A percentile compares a stretch with the other conserved stretches of the same genome.
Conservation (phyloP, 2,797 vertebrate genomes). For the Crypturellus tataupa region DNA sequence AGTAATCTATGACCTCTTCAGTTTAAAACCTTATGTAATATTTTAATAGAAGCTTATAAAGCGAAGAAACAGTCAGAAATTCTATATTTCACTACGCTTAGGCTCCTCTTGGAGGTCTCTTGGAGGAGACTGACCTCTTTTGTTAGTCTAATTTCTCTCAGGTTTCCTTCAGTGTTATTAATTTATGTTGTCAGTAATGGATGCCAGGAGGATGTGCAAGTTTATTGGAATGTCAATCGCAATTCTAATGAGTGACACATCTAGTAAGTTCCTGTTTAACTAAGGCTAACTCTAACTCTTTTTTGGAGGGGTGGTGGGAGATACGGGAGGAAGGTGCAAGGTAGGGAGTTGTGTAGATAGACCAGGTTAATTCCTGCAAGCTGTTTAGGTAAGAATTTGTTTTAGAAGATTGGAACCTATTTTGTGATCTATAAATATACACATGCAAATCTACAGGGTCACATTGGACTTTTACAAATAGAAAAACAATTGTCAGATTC, state of each 20-base stretch:
- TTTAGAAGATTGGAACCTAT: background rate
- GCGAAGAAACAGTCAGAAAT: background rate
- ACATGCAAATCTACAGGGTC: background rate
- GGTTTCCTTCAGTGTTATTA: background rate
- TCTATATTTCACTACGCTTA: background rate
- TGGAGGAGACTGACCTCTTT: background rate
- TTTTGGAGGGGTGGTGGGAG: accelerated
- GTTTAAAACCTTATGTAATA: background rate
- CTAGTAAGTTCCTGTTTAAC: background rate
- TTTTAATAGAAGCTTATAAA: background rate
- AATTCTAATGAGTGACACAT: background rate
- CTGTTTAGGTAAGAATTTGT: background rate
- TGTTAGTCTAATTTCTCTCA: background rate
- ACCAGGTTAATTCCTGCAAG: background rate
- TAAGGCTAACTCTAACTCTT: background rate
- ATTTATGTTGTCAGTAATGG: background rate
- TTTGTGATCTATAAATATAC: background rate
- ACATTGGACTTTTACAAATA: slow-evolving; percentile 3
- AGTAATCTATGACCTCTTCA: background rate
- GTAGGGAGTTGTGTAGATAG: background rate
- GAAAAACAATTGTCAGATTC: background rate
- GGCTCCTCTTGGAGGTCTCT: background rate
- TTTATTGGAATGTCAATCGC: background rate
- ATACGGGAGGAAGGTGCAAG: no score
- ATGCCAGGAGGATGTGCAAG: background rate